Evolutionary conservation across 2,888 invertebrate species (phyloP), one percentile per base, ranked within the genome.

Genomic region (Apotomis betuletana): DNA sequence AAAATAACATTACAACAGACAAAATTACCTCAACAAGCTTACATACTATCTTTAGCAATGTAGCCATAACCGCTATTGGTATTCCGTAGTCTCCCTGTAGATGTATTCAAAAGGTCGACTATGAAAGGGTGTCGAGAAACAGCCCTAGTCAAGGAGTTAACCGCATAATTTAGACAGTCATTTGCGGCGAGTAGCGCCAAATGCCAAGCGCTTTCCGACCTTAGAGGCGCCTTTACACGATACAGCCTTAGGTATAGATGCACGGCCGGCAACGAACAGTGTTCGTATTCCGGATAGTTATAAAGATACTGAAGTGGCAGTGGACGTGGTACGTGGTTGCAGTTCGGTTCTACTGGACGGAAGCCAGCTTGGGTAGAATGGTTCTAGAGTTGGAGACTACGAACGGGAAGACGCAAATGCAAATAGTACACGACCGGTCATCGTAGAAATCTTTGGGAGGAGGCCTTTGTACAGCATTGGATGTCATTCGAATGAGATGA

Each of bases 161-260:
- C 85, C 87, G 85, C 87, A 88, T 89, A 89, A 90, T 89, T 88
- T 87, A 85, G 85, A 83, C 85, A 86, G 83, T 87, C 83, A 85
- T 89, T 90, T 88, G 85, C 78, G 81, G 82, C 82, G 81, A 82
- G 80, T 81, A 78, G 76, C 76, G 78, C 80, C 83, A 88, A 90
- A 90, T 90, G 86, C 83, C 89, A 88, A 79, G 77, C 77, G 75
- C 75, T 82, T 83, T 82, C 78, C 78, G 78, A 79, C 78, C 77
- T 74, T 78, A 78, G 77, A 77, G 77, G 74, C 73, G 57, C 75
- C 44, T 78, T 81, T 78, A 80, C 76, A 80, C 77, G 69, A 74
- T 60, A 62, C 79, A 46, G 68, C 15, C 3, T 10, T 51, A n/a
- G n/a, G n/a, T n/a, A 13, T 6, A 1, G 38, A 55, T 38, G 57